Evolutionary conservation across 2,113 vertebrate species (phyloP), one percentile per base, ranked within the genome.

Genomic region (Jacana jacana): DNA sequence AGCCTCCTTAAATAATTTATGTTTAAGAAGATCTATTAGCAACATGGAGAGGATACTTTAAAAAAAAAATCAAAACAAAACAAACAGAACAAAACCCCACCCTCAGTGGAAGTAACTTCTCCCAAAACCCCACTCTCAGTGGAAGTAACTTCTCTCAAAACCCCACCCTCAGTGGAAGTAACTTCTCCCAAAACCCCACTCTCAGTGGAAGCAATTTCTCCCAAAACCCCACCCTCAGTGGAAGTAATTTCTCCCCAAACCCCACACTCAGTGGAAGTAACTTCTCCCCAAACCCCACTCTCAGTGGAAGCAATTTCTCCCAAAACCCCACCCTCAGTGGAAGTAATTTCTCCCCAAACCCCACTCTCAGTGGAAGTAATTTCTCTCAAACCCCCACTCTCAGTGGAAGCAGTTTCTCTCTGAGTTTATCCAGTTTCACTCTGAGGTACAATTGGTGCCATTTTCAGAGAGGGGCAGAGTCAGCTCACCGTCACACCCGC

Each of bases 1-100:
- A 92, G 39, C 63, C 60, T 96, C 88, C 82, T 95, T 91, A 93
- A 93, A 96, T 83, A 89, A 92, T 93, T 93, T 79, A 77, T 95
- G 91, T 96, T 96, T 84, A 68, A 75, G 46, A 88, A 89, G 48
- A 88, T 93, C 79, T 88, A 91, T 93, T 96, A 94, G 72, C 55
- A 93, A 83, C 60, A 72, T 94, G 91, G 57, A 68, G 93, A 92
- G 30, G 55, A 65, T 82, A 71, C 68, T 93, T 92, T 54, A 73
- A 93, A 42, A 42, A 42, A 12, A 42, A 42, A 42, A 42, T 15
- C 10, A 42, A 94, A 82, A 6, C 19, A 46, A 18, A 46, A 46
- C 46, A 46, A 17, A 6, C 40, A 87, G 72, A 96, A 95, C 60
- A 89, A 84, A 90, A 64, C 64, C 52, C 64, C n/a, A 55, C 51